Conservation (phyloP, 2,797 vertebrate genomes). For the Discoglossus pictus region DNA sequence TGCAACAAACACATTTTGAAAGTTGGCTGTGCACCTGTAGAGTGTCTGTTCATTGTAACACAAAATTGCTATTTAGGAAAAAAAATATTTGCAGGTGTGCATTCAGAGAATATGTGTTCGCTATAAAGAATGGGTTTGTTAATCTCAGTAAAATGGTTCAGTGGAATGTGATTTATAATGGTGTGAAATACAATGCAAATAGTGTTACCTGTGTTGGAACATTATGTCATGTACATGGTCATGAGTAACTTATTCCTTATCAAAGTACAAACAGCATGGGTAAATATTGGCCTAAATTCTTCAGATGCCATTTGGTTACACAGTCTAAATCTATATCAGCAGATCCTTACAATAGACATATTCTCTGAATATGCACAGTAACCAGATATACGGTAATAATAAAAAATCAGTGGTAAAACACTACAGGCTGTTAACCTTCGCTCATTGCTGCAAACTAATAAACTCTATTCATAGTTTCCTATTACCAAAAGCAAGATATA, state of each 20-base stretch:
- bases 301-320: slow-evolving; percentile 57
- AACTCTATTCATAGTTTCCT: too few relatives aligned
- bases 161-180: slow-evolving; percentile 32
- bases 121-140: neutral
- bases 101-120: neutral
- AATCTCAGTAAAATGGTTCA: slow-evolving; percentile 6
- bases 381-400: too few relatives aligned
- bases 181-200: slow-evolving; percentile 57
- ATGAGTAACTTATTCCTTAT: slow-evolving; percentile 62
- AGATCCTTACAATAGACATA: neutral
- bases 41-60: neutral
- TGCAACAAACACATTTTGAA: too few relatives aligned
- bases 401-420: too few relatives aligned
- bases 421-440: too few relatives aligned
- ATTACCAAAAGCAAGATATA: too few relatives aligned
- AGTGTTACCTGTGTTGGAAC: slow-evolving; percentile 31
- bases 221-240: slow-evolving; percentile 56
- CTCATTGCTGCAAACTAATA: too few relatives aligned
- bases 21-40: too few relatives aligned
- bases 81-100: slow-evolving; percentile 1
- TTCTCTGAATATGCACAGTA: too few relatives aligned
- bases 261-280: slow-evolving; percentile 58
- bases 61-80: neutral
- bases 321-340: slow-evolving; percentile 25
- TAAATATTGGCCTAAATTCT: slow-evolving; percentile 62